Conservation (phyloP, 2,113 vertebrate genomes). For the Myiopsitta monachus region DNA sequence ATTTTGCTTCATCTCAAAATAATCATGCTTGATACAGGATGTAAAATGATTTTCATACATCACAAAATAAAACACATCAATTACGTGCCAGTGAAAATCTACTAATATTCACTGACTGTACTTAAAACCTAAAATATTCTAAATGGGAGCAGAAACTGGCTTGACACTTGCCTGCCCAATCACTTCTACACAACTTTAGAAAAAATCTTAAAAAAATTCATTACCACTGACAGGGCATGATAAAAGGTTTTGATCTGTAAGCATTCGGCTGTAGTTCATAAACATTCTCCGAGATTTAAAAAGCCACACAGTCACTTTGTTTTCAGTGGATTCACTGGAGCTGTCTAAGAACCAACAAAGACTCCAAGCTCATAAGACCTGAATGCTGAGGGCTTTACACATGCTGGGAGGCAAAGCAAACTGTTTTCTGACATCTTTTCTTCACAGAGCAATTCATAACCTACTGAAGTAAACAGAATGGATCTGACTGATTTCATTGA, state of each 20-base stretch:
- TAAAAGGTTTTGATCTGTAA: background rate
- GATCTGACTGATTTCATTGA: background rate
- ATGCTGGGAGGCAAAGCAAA: conserved; percentile 34
- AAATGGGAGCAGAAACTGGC: background rate
- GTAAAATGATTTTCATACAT: background rate
- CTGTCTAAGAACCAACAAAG: background rate
- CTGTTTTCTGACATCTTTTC: conserved; percentile 37
- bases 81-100: background rate
- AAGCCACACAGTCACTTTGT: conserved; percentile 12
- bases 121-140: background rate
- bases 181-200: background rate
- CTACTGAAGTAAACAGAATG: conserved; percentile 8
- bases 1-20: background rate
- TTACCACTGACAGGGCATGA: background rate
- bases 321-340: background rate
- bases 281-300: background rate
- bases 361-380: background rate
- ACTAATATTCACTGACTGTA: background rate
- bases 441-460: conserved; percentile 14
- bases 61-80: background rate
- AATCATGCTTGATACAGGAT: background rate
- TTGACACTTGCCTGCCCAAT: background rate
- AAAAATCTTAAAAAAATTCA: background rate
- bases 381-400: background rate
- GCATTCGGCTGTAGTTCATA: background rate